Base-by-base conservation (phyloP, 2,888 invertebrate species). In the Trichogramma dendrolimi region DNA sequence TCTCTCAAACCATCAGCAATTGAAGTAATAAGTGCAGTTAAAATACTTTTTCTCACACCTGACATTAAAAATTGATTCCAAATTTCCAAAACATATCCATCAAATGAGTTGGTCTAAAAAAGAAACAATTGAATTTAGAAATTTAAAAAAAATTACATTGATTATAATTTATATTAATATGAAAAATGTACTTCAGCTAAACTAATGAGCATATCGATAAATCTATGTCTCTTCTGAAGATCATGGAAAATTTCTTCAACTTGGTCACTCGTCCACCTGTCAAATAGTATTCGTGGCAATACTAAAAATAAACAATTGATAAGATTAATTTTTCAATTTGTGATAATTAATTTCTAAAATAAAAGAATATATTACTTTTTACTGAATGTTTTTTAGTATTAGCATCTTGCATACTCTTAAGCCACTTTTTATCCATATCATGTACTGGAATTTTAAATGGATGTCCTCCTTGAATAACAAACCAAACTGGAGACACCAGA, bases 401-500 rank as follows among this genome's bases (percentile, higher is more conserved):
- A 5, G 80, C 78, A 63, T 85, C 84, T 65, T 82, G 85, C 0
- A 95, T 87, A 67, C 87, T 85, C 66, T 84, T 84, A 73, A 94
- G 82, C 95, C 95, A 95, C 27, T 86, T 86, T 71, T 86, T 85
- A 74, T 95, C 93, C 55, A 95, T 86, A 81, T 96, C 94, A 79
- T 95, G 93, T 0, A 86, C 82, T 0, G 85, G 83, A 56, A 92
- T 79, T 55, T 86, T 84, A 74, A 89, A 91, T 27, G 83, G 83
- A 61, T 83, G 80, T 11, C 83, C 84, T 62, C 86, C 86, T 47
- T 88, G 81, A 63, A 86, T 85, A 81, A 96, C 94, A 42, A 97
- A 84, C 97, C 97, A 98, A 0, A 96, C 96, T 0, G 97, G 97
- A 0, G 96, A 93, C 39, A 97, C 86, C 72, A 91, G 90, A 56